These are phyloP conservation scores for Laterallus jamaicensis DNA, from an alignment of 2,113 vertebrate genomes.

Conservation along the genomic window DNA sequence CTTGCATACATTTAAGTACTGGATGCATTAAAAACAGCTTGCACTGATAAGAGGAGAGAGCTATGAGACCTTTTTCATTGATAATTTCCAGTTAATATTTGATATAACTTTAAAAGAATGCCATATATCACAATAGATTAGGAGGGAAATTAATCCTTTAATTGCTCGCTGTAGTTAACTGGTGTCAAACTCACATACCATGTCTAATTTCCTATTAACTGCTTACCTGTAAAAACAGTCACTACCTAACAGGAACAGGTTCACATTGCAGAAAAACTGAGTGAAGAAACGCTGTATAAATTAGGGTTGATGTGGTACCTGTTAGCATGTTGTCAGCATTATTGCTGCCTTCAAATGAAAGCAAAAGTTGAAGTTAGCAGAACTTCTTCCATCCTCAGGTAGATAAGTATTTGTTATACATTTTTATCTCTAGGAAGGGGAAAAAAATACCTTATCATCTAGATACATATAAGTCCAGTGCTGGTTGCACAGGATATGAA, in stretches of 20 bases:
- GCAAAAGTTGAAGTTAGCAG: neutral
- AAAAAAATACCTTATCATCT: neutral
- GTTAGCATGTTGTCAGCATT: neutral
- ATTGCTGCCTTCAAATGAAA: neutral
- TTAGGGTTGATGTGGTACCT: conserved; percentile 22
- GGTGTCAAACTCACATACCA: neutral
- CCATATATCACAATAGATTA: neutral
- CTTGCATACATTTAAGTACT: neutral
- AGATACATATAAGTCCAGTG: neutral
- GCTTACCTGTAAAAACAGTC: neutral
- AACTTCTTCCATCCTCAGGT: neutral
- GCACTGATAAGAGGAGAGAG: neutral
- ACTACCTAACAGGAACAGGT: neutral
- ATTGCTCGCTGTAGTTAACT: neutral
- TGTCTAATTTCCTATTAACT: conserved; percentile 29
- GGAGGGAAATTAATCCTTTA: neutral
- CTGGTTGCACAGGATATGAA: neutral
- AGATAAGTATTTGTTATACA: neutral
- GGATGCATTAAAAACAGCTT: neutral
- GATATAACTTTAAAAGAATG: neutral
- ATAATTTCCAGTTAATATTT: neutral
- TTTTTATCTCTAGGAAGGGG: neutral
- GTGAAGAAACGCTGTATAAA: conserved; percentile 55
- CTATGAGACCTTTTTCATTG: neutral
- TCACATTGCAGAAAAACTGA: neutral